phyloP scores from a whole-genome alignment of 2,888 invertebrate genomes.

The Oscheius sp. region DNA sequence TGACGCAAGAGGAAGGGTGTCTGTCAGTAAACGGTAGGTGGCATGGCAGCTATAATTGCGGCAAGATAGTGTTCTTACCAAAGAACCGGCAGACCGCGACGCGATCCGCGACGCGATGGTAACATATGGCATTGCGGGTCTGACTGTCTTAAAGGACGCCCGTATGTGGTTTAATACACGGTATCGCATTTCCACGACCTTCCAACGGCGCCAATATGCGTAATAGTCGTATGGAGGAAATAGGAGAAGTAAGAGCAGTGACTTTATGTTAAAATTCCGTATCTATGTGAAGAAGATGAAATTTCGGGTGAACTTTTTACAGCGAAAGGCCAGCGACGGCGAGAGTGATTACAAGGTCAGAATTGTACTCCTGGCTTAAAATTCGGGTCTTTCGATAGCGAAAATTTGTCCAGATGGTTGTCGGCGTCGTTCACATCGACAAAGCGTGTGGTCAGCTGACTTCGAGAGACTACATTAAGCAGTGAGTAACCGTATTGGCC shows the following conservation, averaged over 20 bases:
- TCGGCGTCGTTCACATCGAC: conserved; percentile 39
- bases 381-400: conserved; percentile 24
- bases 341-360: not conserved
- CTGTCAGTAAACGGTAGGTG: conserved; percentile 23
- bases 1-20: conserved; percentile 6
- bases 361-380: conserved; percentile 22
- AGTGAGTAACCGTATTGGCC: conserved; percentile 49
- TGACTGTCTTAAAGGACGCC: conserved; percentile 12
- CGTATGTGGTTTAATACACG: conserved; percentile 31
- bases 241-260: not conserved
- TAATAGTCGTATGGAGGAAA: not conserved
- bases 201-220: conserved; percentile 1
- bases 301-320: too few relatives aligned
- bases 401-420: conserved; percentile 24
- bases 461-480: conserved; percentile 42
- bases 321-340: not conserved
- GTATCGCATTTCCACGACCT: conserved; percentile 29
- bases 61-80: conserved; percentile 28
- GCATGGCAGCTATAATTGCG: conserved; percentile 35
- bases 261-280: not conserved
- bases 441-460: conserved; percentile 44
- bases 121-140: conserved; percentile 28
- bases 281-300: too few relatives aligned
- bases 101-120: conserved; percentile 29
- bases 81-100: conserved; percentile 30